phyloP scores from a whole-genome alignment of 2,797 vertebrate species.

The Garrulus glandarius region DNA sequence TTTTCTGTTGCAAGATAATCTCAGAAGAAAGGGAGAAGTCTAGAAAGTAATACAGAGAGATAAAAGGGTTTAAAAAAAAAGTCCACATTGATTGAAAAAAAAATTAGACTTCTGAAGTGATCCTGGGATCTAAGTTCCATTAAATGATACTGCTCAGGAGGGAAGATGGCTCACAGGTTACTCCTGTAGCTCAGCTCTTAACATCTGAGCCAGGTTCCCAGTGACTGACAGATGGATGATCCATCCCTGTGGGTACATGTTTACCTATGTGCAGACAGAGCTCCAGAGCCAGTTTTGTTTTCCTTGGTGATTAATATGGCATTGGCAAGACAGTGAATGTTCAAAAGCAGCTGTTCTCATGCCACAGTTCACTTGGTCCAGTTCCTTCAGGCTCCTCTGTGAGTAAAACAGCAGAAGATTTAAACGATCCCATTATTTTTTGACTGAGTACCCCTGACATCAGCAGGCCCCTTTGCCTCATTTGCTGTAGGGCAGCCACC shows the following conservation, averaged over 20 bases:
- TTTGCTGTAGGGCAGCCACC: not conserved
- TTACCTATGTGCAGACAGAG: not conserved
- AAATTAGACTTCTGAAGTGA: not conserved
- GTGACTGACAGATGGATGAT: not conserved
- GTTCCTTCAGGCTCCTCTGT: not conserved
- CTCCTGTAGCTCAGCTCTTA: not conserved
- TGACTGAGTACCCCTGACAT: not conserved
- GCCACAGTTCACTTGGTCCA: not conserved
- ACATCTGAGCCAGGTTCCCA: not conserved
- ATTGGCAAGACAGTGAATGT: not conserved
- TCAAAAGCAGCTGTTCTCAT: not conserved
- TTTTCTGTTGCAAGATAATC: not conserved
- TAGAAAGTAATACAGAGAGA: not conserved
- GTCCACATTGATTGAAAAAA: not conserved
- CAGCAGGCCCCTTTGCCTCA: not conserved
- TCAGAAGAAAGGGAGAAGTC: not conserved
- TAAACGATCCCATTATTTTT: fast-evolving
- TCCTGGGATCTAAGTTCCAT: not conserved
- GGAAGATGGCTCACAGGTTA: not conserved
- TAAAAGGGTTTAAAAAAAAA: not conserved
- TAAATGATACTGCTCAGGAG: not conserved
- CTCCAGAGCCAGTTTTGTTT: not conserved
- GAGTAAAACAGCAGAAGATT: not conserved
- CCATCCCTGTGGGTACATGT: not conserved
- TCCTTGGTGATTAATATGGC: not conserved